A percentile compares a stretch with the other conserved stretches of the same genome.
Conservation (phyloP, 2,888 invertebrate genomes). For the Lepeophtheirus nordmannii region DNA sequence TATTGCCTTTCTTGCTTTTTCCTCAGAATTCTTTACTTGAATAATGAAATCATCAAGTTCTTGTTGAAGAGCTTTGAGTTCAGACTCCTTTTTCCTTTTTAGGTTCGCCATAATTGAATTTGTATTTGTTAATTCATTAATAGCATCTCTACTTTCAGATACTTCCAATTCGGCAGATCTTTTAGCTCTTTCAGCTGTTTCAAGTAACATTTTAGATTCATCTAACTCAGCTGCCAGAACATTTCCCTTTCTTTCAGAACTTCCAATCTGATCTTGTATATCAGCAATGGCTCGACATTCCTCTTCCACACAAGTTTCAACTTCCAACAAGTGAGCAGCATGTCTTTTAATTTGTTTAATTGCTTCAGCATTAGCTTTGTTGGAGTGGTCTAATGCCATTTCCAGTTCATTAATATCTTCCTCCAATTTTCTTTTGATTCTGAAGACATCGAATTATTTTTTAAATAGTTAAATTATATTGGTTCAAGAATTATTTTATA, state of each 20-base stretch:
- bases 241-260: conserved; percentile 61
- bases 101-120: conserved; percentile 83
- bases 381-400: conserved; percentile 44
- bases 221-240: conserved; percentile 95
- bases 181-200: conserved; percentile 95
- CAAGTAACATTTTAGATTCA: conserved; percentile 87
- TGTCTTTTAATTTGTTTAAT: conserved; percentile 49
- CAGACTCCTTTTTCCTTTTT: conserved; percentile 98
- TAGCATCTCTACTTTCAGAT: conserved; percentile 91
- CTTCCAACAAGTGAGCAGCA: conserved; percentile 92
- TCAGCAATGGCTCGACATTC: conserved; percentile 96
- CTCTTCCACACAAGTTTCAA: conserved; percentile 87
- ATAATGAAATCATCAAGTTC: conserved; percentile 95
- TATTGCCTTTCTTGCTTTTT: conserved; percentile 97
- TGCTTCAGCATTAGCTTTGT: conserved; percentile 40
- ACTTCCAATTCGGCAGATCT: conserved; percentile 95
- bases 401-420: conserved; percentile 47
- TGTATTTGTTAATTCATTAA: conserved; percentile 69
- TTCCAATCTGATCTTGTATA: conserved; percentile 90
- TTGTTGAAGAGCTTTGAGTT: conserved; percentile 91
- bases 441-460: not conserved
- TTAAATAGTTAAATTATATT: too few relatives aligned
- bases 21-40: conserved; percentile 97
- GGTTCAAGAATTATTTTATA: not conserved
- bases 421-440: conserved; percentile 48